Conservation (phyloP, 2,113 vertebrate genomes). For the Piliocolobus tephrosceles region DNA sequence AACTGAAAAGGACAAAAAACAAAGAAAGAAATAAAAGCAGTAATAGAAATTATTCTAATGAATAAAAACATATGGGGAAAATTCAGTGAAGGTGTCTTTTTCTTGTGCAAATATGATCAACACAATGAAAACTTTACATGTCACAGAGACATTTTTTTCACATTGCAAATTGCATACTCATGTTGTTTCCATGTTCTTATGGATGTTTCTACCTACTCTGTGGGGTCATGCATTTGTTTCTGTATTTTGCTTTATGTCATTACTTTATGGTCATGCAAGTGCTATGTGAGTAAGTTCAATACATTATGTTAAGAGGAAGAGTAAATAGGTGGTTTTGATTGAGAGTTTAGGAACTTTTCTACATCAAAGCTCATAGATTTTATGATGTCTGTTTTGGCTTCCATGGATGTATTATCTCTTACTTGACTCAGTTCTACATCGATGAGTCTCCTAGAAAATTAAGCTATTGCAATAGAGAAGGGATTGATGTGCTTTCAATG, state of each 20-base stretch:
- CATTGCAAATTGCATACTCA: background rate
- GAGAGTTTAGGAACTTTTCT: background rate
- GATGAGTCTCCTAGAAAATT: constrained; percentile 19
- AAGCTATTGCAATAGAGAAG: constrained; percentile 38
- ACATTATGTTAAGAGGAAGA: constrained; percentile 4
- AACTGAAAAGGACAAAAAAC: background rate
- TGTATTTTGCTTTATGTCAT: background rate
- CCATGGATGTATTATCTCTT: background rate
- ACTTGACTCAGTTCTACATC: constrained; percentile 35
- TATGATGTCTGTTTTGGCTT: constrained; percentile 14
- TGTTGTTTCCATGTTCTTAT: background rate
- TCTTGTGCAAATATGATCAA: background rate
- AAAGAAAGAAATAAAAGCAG: background rate
- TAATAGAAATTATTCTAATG: background rate
- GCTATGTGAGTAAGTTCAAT: background rate
- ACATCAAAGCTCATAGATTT: constrained; percentile 29
- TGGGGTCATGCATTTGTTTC: constrained; percentile 7
- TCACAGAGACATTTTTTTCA: background rate
- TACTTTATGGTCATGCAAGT: background rate
- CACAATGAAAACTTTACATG: background rate
- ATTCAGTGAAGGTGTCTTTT: background rate
- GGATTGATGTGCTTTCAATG: constrained; percentile 6
- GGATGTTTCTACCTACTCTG: background rate
- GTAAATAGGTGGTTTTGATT: constrained; percentile 8
- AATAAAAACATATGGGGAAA: background rate